Evolutionary conservation across 2,888 invertebrate species (phyloP), one percentile per base, ranked within the genome.

Genomic region (Parnassius smintheus): DNA sequence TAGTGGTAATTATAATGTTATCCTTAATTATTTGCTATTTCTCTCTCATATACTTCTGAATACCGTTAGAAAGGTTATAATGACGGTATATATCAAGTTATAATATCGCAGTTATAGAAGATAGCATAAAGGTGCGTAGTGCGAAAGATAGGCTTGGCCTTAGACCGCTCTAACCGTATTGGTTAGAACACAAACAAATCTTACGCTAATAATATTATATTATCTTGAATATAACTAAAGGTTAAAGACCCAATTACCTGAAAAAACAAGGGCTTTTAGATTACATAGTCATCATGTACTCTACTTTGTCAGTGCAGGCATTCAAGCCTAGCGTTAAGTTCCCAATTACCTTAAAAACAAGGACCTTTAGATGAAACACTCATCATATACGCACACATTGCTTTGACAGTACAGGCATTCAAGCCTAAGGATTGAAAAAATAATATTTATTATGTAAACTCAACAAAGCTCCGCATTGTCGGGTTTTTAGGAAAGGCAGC

Each of bases 371-470:
- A 25, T 25, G 9, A 35, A 11, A 41, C 41, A 44, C 18, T 58
- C 22, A 13, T 9, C 42, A 42, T 50, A 41, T 22, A 58, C 48
- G n/a, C 45, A 45, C 11, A 46, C 46, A 57, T 42, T 58, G n/a
- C 35, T 52, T 18, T 57, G 46, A 46, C 45, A 56, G 57, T 53
- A 45, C n/a, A 53, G 44, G 54, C 13, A 51, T 59, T 55, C 45
- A 45, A 59, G 49, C 45, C 48, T 50, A 50, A 51, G 55, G 53
- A 62, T 53, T 49, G 49, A 18, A 62, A 62, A 58, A 54, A 67
- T 44, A 45, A 61, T 68, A 70, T 68, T 70, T 67, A 70, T 69
- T 70, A 70, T 68, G 68, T 71, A 72, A 72, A 71, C 66, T 66
- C 65, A 68, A 67, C 68, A 64, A 68, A 66, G 64, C 62, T 56